A percentile compares a stretch with the other conserved stretches of the same genome.
Conservation (phyloP, 2,797 vertebrate species). For the Bradypodion pumilum region DNA sequence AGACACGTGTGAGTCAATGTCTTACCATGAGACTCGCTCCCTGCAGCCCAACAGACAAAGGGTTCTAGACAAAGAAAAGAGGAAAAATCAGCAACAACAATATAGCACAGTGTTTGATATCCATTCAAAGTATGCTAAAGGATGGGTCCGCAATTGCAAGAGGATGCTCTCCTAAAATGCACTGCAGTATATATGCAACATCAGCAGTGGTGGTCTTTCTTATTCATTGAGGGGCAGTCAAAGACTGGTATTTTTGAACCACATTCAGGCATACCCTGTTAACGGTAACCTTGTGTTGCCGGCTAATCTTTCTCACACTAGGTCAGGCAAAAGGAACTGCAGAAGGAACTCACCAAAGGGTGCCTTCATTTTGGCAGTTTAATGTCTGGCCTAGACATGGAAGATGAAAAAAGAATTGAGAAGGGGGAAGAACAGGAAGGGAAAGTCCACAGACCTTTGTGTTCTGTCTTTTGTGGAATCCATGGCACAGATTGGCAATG, state of each 20-base stretch:
- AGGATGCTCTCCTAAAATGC: too few species aligned
- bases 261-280: too few species aligned
- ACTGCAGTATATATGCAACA: background rate
- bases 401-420: too few species aligned
- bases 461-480: background rate
- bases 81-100: background rate
- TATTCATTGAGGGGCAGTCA: background rate
- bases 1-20: fast-evolving
- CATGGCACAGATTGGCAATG: background rate
- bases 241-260: too few species aligned
- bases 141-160: too few species aligned
- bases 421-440: background rate
- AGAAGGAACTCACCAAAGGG: too few species aligned
- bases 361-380: too few species aligned
- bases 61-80: constrained; percentile 78
- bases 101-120: background rate
- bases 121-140: background rate
- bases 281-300: too few species aligned
- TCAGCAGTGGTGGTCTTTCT: background rate
- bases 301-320: too few species aligned
- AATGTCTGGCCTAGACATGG: too few species aligned
- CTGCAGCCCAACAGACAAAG: constrained; percentile 85
- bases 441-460: background rate
- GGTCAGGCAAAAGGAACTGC: too few species aligned
- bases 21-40: constrained; percentile 90